Evolutionary conservation across 2,113 vertebrate genomes (phyloP), one percentile per base, ranked within the genome.

Genomic region (Hippocampus comes): DNA sequence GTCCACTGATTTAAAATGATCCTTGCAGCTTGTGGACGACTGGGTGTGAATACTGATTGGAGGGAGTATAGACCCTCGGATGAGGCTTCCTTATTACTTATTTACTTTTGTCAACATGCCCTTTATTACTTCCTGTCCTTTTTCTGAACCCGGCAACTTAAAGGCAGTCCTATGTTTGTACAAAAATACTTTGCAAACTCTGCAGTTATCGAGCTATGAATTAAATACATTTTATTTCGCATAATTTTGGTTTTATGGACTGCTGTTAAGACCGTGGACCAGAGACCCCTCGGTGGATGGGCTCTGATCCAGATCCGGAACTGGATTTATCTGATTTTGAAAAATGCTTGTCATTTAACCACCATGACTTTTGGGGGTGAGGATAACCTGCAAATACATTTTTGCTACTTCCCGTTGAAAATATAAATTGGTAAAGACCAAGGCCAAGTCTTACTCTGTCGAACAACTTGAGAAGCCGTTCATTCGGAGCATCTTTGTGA

Each of bases 1-100:
- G 68, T 64, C 73, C 76, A 80, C 76, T 80, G 82, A 81, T 78
- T 87, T 56, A 69, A 78, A 72, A 75, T 77, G 70, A 73, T 76
- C 63, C 65, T 66, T 73, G 55, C 70, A 51, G 68, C 43, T 43
- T 67, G 42, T 67, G 60, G 11, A 25, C 2, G 25, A 61, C n/a
- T 75, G 61, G 65, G 27, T 79, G 48, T 77, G 77, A 84, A 78
- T 80, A 71, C 70, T 81, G 53, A 82, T 76, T 57, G 30, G 72
- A 73, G 42, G 66, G 69, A 46, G 41, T 38, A 30, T 23, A 56
- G 23, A 43, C 30, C 61, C 34, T 11, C 51, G 48, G n/a, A 61
- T 72, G 46, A 25, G 75, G 51, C 27, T 76, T 78, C 49, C 25
- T 42, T 42, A 21, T 41, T 66, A 48, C 23, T 66, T 25, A 7